phyloP scores from a whole-genome alignment of 1,140 invertebrate genomes.

The Diplogasteroides magnus region DNA sequence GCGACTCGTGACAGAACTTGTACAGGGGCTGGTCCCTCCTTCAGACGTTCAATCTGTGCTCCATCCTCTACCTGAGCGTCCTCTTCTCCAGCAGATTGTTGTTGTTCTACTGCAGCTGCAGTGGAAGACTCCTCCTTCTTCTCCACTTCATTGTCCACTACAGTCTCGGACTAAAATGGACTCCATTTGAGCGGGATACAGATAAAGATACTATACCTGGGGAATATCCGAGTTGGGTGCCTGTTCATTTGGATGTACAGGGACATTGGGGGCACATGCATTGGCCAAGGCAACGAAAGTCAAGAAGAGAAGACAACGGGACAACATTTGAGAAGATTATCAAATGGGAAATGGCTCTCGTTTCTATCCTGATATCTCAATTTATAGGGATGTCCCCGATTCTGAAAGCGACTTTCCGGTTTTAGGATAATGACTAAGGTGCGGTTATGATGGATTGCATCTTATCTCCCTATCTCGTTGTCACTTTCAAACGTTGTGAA shows the following conservation, averaged over 20 bases:
- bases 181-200: background rate
- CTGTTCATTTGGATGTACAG: background rate
- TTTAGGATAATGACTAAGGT: no score
- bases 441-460: no score
- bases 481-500: no score
- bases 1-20: background rate
- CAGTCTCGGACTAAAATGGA: background rate
- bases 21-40: background rate
- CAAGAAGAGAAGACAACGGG: background rate
- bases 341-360: no score
- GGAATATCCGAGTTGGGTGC: background rate
- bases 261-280: background rate
- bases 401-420: no score
- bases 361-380: no score
- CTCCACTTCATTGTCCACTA: background rate
- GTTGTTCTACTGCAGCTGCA: background rate
- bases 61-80: no score
- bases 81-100: no score
- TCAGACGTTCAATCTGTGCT: background rate
- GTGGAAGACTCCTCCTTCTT: background rate
- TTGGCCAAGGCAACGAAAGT: background rate
- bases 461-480: no score
- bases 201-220: background rate
- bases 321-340: background rate
- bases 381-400: no score